Conservation (phyloP, 2,888 invertebrate genomes). For the Lumbricus terrestris region DNA sequence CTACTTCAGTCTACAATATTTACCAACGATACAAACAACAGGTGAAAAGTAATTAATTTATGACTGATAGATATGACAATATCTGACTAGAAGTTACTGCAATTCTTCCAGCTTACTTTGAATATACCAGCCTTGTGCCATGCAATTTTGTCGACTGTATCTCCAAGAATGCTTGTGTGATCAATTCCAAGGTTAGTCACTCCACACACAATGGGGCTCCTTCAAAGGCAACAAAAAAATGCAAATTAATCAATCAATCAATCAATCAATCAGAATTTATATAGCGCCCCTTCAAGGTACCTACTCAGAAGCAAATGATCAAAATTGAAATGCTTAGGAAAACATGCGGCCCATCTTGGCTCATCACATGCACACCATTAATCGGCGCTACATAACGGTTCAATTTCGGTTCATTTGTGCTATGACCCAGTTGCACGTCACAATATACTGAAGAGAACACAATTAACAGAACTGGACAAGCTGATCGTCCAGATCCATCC, state of each 20-base stretch:
- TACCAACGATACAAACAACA: neutral
- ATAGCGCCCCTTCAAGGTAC: too few relatives aligned
- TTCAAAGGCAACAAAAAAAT: constrained; percentile 49
- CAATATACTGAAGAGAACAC: neutral
- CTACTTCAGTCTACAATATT: neutral
- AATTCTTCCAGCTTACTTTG: constrained; percentile 64
- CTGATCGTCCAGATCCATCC: neutral
- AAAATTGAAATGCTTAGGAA: too few relatives aligned
- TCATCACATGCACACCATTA: too few relatives aligned
- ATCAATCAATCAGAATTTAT: too few relatives aligned
- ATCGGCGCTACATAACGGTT: neutral
- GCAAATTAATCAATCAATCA: neutral
- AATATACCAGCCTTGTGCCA: constrained; percentile 94
- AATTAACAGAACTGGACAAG: neutral
- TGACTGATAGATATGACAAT: neutral
- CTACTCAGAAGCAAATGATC: too few relatives aligned
- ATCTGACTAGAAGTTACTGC: neutral
- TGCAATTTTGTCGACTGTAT: constrained; percentile 82
- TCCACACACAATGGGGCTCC: constrained; percentile 81
- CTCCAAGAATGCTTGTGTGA: constrained; percentile 80
- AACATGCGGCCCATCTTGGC: too few relatives aligned
- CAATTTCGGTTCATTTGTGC: neutral
- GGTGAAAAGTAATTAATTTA: neutral
- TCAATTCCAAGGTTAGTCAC: constrained; percentile 88
- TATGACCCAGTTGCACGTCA: neutral